Evolutionary conservation across 2,797 vertebrate genomes (phyloP).

Genomic region (Melanotaenia parkinsoni): DNA sequence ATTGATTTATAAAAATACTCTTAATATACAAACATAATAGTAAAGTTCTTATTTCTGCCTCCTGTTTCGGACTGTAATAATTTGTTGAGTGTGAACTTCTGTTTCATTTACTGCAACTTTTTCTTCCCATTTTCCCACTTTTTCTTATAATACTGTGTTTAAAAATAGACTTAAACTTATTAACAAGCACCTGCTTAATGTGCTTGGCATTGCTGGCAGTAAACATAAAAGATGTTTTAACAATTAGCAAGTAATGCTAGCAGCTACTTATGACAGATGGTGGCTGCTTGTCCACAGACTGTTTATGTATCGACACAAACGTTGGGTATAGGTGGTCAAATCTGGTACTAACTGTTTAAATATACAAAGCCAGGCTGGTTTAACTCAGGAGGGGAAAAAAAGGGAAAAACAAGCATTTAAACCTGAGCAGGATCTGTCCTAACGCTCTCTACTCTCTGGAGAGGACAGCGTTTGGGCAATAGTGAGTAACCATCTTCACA

Average conservation of each 20-base stretch:
- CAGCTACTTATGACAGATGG: neutral
- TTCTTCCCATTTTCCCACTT: no score
- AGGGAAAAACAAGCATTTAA: neutral
- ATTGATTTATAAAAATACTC: no score
- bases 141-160: no score
- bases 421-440: slow-evolving; percentile 9
- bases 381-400: neutral
- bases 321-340: slow-evolving; percentile 31
- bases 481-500: slow-evolving; percentile 23
- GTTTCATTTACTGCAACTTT: no score
- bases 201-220: neutral
- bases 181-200: no score
- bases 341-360: neutral
- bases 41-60: no score
- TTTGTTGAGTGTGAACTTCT: no score
- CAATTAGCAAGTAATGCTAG: no score
- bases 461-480: slow-evolving; percentile 32
- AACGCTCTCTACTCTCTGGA: slow-evolving; percentile 8
- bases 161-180: no score
- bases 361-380: slow-evolving; percentile 38
- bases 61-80: no score
- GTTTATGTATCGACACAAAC: slow-evolving; percentile 60
- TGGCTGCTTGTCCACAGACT: slow-evolving; percentile 47
- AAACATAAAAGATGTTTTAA: neutral
- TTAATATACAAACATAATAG: no score